Evolutionary conservation across 2,113 vertebrate species (phyloP).

Genomic region (Labeo rohita): DNA sequence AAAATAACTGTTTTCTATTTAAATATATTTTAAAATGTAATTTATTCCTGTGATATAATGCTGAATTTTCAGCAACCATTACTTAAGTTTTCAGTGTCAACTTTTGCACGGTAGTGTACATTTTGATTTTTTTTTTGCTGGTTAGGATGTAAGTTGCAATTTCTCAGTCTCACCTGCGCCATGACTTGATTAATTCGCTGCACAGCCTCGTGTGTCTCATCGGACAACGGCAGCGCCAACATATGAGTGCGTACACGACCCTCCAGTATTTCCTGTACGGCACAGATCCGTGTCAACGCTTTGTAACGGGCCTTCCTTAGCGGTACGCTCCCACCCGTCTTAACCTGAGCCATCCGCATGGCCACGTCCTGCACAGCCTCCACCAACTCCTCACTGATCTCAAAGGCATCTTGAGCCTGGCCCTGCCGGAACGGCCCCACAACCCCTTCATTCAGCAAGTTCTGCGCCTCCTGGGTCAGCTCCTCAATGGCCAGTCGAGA

Average conservation of each 20-base stretch:
- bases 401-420: slow-evolving; percentile 64
- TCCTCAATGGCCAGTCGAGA: slow-evolving; percentile 85
- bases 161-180: slow-evolving; percentile 83
- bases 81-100: background rate
- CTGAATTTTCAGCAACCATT: background rate
- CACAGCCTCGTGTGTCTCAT: slow-evolving; percentile 87
- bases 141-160: background rate
- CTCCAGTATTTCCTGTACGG: slow-evolving; percentile 91
- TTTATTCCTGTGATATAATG: background rate
- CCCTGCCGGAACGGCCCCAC: slow-evolving; percentile 82
- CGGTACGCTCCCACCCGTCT: slow-evolving; percentile 89
- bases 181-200: slow-evolving; percentile 91
- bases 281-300: slow-evolving; percentile 88
- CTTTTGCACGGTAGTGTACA: background rate
- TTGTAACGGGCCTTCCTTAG: slow-evolving; percentile 90
- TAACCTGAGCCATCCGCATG: slow-evolving; percentile 90
- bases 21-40: background rate
- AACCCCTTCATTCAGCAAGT: slow-evolving; percentile 83
- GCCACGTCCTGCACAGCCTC: slow-evolving; percentile 89
- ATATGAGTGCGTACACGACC: slow-evolving; percentile 82
- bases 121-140: background rate
- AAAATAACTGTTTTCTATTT: background rate
- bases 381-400: slow-evolving; percentile 86
- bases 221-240: slow-evolving; percentile 87
- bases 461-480: slow-evolving; percentile 85